Evolutionary conservation across 2,888 invertebrate species (phyloP).

Genomic region (Cosmia trapezina): DNA sequence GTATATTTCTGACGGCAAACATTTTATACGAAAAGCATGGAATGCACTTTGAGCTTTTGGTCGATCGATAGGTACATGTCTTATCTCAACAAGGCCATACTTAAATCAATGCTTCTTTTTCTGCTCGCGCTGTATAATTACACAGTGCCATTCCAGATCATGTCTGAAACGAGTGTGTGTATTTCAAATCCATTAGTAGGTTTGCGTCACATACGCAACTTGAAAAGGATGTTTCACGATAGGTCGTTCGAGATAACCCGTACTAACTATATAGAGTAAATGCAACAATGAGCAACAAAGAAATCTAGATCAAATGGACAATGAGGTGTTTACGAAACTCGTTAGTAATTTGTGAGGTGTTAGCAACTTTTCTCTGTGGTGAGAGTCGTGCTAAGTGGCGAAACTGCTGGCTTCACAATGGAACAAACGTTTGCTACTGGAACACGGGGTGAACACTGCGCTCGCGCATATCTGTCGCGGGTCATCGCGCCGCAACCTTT

Average conservation of each 20-base stretch:
- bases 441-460: conserved; percentile 53
- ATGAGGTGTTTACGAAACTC: conserved; percentile 86
- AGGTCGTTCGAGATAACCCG: conserved; percentile 74
- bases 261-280: conserved; percentile 70
- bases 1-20: background rate
- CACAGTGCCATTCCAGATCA: conserved; percentile 1
- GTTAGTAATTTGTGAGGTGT: conserved; percentile 83
- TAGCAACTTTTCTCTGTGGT: conserved; percentile 83
- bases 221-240: conserved; percentile 63
- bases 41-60: background rate
- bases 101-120: background rate
- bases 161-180: conserved; percentile 4
- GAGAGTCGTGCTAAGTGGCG: conserved; percentile 88
- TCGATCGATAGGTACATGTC: background rate
- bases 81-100: background rate
- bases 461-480: conserved; percentile 74
- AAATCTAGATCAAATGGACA: conserved; percentile 88
- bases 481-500: conserved; percentile 85
- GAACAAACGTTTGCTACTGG: conserved; percentile 74
- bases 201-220: conserved; percentile 42
- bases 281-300: conserved; percentile 76
- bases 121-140: background rate
- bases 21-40: conserved; percentile 1
- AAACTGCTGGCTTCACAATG: conserved; percentile 82
- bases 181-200: conserved; percentile 21